Evolutionary conservation across 2,797 vertebrate genomes (phyloP), one percentile per base, ranked within the genome.

Genomic region (Acanthurus lineatus): DNA sequence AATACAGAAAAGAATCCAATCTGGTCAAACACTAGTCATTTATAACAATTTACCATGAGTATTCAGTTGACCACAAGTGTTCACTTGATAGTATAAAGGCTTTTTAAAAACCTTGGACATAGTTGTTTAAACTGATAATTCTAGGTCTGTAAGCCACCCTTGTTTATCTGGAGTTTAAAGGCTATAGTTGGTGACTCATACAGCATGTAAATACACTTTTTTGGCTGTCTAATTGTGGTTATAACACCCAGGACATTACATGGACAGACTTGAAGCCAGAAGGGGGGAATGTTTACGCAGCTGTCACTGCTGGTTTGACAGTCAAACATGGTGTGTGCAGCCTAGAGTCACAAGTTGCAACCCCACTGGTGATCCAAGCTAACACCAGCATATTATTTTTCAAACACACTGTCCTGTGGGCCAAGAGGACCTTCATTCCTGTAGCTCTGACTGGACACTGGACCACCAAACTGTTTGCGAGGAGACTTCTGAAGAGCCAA

Each of bases 221-320:
- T 28, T 28, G 48, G 61, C 59, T 64, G 20, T 74, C 47, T 87
- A 65, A 58, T 70, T 22, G 14, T 59, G 19, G 45, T 67, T 69
- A 35, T 5, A 60, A 28, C 28, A 28, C 28, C 28, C 28, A 64
- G 67, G 20, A 45, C 62, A 65, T 69, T 35, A 49, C 28, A 53
- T 12, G 14, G 52, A 66, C 60, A 73, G 72, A 63, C 59, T 51
- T 38, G 25, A 60, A 59, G 51, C 54, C 56, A 68, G 66, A 54
- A 45, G 28, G 44, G 62, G 32, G 47, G 69, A 52, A 44, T 60
- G 64, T 81, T 71, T 79, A 72, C n/a, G 6, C 76, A 80, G 63
- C 77, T 78, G 81, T 49, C 77, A 48, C 64, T 67, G 68, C 72
- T 75, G 76, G 6, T 83, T 69, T 40, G 16, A 78, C 53, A 79